These are phyloP conservation scores for Calameuta filiformis DNA, from an alignment of 2,888 invertebrate genomes.

Conservation along the genomic window DNA sequence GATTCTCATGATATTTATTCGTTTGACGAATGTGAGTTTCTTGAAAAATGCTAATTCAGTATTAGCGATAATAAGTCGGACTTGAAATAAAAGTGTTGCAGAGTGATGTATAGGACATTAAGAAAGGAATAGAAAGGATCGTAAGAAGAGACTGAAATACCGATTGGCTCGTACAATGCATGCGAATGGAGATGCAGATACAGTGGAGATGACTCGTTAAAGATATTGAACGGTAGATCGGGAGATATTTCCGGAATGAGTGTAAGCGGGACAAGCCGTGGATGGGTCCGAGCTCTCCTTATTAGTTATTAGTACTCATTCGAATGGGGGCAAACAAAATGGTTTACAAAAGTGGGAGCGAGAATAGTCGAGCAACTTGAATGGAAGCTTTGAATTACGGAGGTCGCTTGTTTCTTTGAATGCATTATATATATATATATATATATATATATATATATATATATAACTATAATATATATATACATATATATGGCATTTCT, in stretches of 20 bases:
- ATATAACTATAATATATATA: constrained; percentile 11
- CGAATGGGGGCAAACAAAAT: constrained; percentile 45
- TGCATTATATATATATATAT: constrained; percentile 27
- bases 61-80: background rate
- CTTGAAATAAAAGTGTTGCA: background rate
- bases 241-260: background rate
- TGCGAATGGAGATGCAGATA: background rate
- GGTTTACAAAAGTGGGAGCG: constrained; percentile 52
- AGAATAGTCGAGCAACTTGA: constrained; percentile 57
- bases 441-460: constrained; percentile 13
- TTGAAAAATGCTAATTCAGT: background rate
- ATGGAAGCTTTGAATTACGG: constrained; percentile 58
- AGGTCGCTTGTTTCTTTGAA: constrained; percentile 50
- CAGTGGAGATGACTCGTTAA: background rate
- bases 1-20: background rate
- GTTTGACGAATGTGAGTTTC: background rate
- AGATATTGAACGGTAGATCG: background rate
- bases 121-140: background rate
- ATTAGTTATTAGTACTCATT: constrained; percentile 52
- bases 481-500: background rate
- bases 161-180: background rate
- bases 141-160: background rate
- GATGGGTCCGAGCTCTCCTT: constrained; percentile 29
- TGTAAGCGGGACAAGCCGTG: background rate
- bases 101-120: background rate